Evolutionary conservation across 2,888 invertebrate genomes (phyloP).

Genomic region (Mesorhabditis spiculigera): DNA sequence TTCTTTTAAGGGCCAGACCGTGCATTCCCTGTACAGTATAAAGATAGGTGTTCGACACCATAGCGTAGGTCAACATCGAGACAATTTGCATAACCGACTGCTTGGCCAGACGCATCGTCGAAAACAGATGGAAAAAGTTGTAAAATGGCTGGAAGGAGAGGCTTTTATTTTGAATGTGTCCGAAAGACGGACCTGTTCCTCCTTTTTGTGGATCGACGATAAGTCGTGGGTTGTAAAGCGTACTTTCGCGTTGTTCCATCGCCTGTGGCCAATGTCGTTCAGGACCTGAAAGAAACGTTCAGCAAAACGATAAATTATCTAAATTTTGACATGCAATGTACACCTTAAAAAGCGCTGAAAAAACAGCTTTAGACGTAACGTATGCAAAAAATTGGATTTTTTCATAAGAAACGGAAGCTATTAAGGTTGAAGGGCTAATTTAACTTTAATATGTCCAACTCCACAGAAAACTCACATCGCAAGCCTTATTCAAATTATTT

Average conservation of each 20-base stretch:
- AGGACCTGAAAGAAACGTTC: conserved; percentile 26
- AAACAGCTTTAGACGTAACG: neutral
- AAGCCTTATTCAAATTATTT: conserved; percentile 40
- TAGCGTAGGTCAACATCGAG: conserved; percentile 50
- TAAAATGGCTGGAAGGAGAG: no score
- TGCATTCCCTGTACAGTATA: conserved; percentile 37
- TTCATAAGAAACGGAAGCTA: no score
- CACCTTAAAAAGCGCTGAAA: neutral
- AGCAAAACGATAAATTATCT: no score
- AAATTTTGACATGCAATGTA: neutral
- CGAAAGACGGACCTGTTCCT: conserved; percentile 16
- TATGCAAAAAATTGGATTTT: neutral
- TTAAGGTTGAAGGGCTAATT: no score
- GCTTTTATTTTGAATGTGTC: no score
- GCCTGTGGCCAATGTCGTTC: conserved; percentile 49
- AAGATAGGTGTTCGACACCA: conserved; percentile 47
- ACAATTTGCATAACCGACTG: conserved; percentile 50
- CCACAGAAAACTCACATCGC: conserved; percentile 27
- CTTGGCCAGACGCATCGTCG: conserved; percentile 39
- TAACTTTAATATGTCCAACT: no score
- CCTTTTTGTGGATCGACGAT: conserved; percentile 32
- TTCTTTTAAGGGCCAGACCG: conserved; percentile 19
- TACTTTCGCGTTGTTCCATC: conserved; percentile 52
- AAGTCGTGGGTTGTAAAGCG: conserved; percentile 41
- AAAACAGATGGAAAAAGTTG: conserved; percentile 44